These are phyloP conservation scores for Psettodes erumei DNA, from an alignment of 2,113 vertebrate genomes.

Conservation along the genomic window DNA sequence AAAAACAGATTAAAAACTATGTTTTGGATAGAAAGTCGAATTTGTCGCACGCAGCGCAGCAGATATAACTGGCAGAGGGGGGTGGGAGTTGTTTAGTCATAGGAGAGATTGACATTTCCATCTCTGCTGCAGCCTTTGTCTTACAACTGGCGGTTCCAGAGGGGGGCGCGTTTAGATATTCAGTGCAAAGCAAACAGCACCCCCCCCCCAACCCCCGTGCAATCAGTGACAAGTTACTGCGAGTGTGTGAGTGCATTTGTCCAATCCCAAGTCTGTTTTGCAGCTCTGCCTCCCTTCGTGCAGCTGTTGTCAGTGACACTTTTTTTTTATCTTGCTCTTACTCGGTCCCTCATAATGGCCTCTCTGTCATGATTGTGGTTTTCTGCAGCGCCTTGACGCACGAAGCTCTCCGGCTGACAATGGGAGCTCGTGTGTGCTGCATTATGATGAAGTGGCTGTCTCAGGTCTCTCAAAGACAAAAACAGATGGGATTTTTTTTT, in stretches of 20 bases:
- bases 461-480: slow-evolving; percentile 21
- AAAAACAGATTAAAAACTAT: neutral
- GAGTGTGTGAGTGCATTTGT: slow-evolving; percentile 35
- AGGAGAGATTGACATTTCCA: slow-evolving; percentile 57
- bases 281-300: slow-evolving; percentile 30
- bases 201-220: slow-evolving; percentile 39
- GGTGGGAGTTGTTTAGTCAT: slow-evolving; percentile 50
- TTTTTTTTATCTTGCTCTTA: slow-evolving; percentile 62
- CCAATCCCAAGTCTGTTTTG: slow-evolving; percentile 24
- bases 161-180: slow-evolving; percentile 42
- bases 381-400: slow-evolving; percentile 56
- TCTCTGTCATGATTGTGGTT: slow-evolving; percentile 70
- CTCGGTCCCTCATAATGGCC: slow-evolving; percentile 59
- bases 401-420: slow-evolving; percentile 56
- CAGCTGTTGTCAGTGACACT: slow-evolving; percentile 43
- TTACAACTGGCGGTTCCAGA: slow-evolving; percentile 43
- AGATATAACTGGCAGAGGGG: slow-evolving; percentile 29
- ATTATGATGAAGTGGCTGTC: slow-evolving; percentile 65
- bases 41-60: slow-evolving; percentile 29
- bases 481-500: neutral
- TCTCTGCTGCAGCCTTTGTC: slow-evolving; percentile 60
- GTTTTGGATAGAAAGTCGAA: slow-evolving; percentile 18
- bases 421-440: slow-evolving; percentile 59
- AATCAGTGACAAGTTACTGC: slow-evolving; percentile 54
- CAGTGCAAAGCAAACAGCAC: slow-evolving; percentile 54